phyloP scores from a whole-genome alignment of 35 echinoderm and acorn worm genomes.

The Acanthaster planci region DNA sequence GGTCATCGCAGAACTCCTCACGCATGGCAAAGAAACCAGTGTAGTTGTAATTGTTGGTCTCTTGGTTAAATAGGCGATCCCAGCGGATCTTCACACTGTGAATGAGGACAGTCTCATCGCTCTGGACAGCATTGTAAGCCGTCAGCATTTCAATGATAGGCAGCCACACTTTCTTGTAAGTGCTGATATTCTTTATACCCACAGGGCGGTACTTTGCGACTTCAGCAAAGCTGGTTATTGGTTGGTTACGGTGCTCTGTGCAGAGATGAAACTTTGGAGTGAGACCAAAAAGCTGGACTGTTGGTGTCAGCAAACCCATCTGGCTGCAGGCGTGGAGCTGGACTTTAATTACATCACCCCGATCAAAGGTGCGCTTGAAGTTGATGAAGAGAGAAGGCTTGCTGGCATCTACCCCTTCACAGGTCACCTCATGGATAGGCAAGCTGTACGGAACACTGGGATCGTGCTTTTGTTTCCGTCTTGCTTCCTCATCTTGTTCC shows the following conservation, averaged over 20 bases:
- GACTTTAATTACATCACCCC: slow-evolving; percentile 58
- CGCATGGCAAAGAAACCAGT: slow-evolving; percentile 40
- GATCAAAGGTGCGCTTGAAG: slow-evolving; percentile 37
- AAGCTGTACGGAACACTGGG: not conserved
- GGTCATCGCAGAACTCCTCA: slow-evolving; percentile 35
- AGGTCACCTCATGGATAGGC: slow-evolving; percentile 35
- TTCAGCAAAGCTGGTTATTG: slow-evolving; percentile 71
- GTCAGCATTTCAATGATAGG: slow-evolving; percentile 75
- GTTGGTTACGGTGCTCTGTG: slow-evolving; percentile 65
- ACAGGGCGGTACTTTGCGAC: slow-evolving; percentile 46
- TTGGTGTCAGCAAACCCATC: slow-evolving; percentile 59
- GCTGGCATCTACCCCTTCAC: slow-evolving; percentile 25
- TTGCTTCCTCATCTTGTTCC: slow-evolving; percentile 3
- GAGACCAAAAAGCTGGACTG: slow-evolving; percentile 64
- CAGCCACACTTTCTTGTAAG: slow-evolving; percentile 77
- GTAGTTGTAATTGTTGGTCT: not conserved
- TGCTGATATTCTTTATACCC: slow-evolving; percentile 24
- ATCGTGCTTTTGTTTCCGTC: not conserved
- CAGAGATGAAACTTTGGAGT: slow-evolving; percentile 67
- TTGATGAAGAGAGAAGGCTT: slow-evolving; percentile 43
- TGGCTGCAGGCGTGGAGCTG: slow-evolving; percentile 48
- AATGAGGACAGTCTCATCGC: slow-evolving; percentile 75
- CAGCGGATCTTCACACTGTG: slow-evolving; percentile 72
- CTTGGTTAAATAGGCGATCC: slow-evolving; percentile 31
- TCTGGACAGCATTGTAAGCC: slow-evolving; percentile 69